Evolutionary conservation across 1,140 invertebrate species (phyloP), one percentile per base, ranked within the genome.

Genomic region (Aethina tumida): DNA sequence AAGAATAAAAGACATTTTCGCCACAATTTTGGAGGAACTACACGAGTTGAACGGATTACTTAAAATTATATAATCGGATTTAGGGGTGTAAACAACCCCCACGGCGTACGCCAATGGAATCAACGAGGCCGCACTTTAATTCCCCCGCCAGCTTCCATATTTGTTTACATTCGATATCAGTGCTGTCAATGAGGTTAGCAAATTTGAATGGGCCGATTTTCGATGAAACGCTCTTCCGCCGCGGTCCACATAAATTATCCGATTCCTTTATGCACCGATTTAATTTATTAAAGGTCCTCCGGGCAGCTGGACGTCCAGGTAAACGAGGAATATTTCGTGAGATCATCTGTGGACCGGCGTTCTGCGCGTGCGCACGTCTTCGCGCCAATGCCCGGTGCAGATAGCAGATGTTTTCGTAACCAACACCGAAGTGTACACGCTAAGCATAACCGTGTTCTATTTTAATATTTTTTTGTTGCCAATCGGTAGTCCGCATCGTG

Each of bases 401-500:
- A 59, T 60, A 54, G 57, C 58, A 62, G 57, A 62, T 62, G 60
- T 59, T 62, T 62, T 55, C 27, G 41, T 52, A 52, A 49, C 42
- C 37, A 49, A 34, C 47, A 26, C 37, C 38, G 38, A 45, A 49
- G 35, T 45, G 47, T 45, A 43, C 32, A 45, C 42, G 39, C 18
- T 30, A 42, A 28, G 35, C 33, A 33, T 33, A 28, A 40, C 35
- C 21, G 17, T 26, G 32, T 38, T 19, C 10, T 18, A 41, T 35
- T 47, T 47, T 33, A 38, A 20, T 13, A 47, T 24, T 43, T 45
- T 39, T 50, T 53, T 50, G 22, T 33, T 24, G 35, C 12, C 12
- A 28, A 35, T 30, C 31, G 22, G 40, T 13, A 12, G 18, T 13
- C 25, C 31, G 8, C 10, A 43, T 24, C 18, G 30, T n/a, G 17